Evolutionary conservation across 2,797 vertebrate genomes (phyloP).

Genomic region (Pantherophis alleghaniensis): DNA sequence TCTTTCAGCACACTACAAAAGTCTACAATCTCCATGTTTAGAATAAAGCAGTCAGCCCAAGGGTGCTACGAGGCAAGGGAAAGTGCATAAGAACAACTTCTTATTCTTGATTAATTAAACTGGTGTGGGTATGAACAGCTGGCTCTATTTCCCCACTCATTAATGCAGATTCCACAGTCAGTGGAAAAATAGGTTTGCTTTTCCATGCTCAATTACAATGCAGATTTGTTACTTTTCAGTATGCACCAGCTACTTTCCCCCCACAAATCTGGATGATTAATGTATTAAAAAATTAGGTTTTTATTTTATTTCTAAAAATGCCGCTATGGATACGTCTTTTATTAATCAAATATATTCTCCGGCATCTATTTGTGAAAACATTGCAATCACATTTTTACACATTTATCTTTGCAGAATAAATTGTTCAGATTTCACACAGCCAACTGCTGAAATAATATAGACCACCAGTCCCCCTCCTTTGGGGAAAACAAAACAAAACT

Average conservation of each 20-base stretch:
- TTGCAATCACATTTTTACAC: background rate
- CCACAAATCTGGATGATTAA: background rate
- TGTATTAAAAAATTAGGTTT: background rate
- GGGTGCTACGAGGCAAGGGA: background rate
- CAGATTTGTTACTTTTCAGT: conserved; percentile 8
- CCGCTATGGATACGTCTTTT: background rate
- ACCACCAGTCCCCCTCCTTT: too few relatives aligned
- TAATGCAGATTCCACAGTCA: background rate
- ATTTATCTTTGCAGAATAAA: background rate
- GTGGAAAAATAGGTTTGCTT: background rate
- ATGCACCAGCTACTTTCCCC: background rate
- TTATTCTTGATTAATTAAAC: background rate
- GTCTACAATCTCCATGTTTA: background rate
- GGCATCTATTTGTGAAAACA: background rate
- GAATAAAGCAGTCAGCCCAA: background rate
- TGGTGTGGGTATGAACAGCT: background rate
- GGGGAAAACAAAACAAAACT: background rate
- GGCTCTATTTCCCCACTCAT: background rate
- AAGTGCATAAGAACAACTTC: background rate
- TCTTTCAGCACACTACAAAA: background rate
- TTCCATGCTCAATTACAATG: background rate
- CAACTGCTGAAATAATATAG: background rate
- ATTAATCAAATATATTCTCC: background rate
- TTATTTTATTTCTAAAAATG: background rate
- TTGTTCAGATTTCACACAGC: background rate